Evolutionary conservation across 2,797 vertebrate species (phyloP).

Genomic region (Xiphophorus birchmanni): DNA sequence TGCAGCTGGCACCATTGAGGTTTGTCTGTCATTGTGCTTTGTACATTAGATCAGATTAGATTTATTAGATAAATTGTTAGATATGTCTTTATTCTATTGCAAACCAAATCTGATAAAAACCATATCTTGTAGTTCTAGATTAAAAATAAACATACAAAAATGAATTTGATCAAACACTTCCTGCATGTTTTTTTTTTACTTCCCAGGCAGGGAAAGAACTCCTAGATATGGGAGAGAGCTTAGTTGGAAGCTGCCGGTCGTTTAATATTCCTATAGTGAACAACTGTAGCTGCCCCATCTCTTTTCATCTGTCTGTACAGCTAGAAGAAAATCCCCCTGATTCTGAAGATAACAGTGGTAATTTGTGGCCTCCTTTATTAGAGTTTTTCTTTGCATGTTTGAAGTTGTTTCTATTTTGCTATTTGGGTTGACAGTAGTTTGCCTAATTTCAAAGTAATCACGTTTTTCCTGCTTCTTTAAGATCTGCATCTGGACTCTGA

Average conservation of each 20-base stretch:
- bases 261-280: conserved; percentile 85
- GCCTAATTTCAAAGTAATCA: not conserved
- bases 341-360: conserved; percentile 71
- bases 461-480: conserved; percentile 48
- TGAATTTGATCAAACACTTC: not conserved
- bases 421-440: not conserved
- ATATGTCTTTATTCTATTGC: not conserved
- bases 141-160: not conserved
- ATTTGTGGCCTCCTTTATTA: not conserved
- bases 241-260: conserved; percentile 82
- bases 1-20: conserved; percentile 80
- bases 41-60: not conserved
- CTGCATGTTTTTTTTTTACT: conserved; percentile 31
- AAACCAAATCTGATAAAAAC: not conserved
- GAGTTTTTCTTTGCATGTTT: conserved; percentile 1
- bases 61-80: not conserved
- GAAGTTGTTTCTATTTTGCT: not conserved
- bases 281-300: conserved; percentile 82
- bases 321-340: conserved; percentile 63
- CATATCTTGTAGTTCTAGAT: not conserved
- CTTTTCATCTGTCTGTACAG: conserved; percentile 83
- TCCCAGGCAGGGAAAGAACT: conserved; percentile 77
- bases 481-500: conserved; percentile 84
- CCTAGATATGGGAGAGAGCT: conserved; percentile 81
- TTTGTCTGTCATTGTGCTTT: conserved; percentile 47